phyloP scores from a whole-genome alignment of 2,797 vertebrate genomes.

The Oryzias sinensis region DNA sequence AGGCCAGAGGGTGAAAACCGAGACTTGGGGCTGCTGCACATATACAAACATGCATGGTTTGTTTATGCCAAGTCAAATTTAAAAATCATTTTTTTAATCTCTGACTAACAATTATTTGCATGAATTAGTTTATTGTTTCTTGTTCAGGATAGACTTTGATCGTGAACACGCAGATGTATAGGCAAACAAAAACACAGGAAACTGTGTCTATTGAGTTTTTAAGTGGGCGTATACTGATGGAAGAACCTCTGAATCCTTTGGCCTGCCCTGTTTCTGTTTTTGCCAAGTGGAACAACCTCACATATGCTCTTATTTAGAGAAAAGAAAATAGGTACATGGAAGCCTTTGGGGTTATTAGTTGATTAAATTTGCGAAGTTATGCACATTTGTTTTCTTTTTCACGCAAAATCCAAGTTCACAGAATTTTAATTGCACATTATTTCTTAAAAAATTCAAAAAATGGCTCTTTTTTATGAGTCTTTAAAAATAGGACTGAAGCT shows the following conservation, averaged over 20 bases:
- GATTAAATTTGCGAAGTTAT: background rate
- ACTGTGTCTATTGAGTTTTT: conserved; percentile 8
- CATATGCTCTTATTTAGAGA: conserved; percentile 30
- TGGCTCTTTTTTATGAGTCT: too few relatives aligned
- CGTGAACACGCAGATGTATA: background rate
- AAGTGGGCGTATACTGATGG: background rate
- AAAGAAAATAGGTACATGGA: background rate
- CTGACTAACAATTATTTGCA: conserved; percentile 6
- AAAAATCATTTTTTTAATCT: conserved; percentile 17
- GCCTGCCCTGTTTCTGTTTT: conserved; percentile 4
- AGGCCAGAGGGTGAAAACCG: conserved; percentile 49
- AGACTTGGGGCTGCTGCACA: conserved; percentile 27
- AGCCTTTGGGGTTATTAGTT: background rate
- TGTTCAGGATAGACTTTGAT: conserved; percentile 6
- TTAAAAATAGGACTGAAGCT: too few relatives aligned
- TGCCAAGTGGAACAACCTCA: background rate
- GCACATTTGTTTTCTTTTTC: background rate
- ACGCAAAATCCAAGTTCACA: conserved; percentile 8
- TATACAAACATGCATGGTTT: conserved; percentile 1
- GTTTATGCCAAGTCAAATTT: conserved; percentile 43
- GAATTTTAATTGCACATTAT: background rate
- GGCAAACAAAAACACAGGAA: background rate
- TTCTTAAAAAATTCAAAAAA: too few relatives aligned
- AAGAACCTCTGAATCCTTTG: background rate
- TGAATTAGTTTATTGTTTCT: conserved; percentile 13